Conservation (phyloP, 2,888 invertebrate genomes). For the Cataglyphis cursor region DNA sequence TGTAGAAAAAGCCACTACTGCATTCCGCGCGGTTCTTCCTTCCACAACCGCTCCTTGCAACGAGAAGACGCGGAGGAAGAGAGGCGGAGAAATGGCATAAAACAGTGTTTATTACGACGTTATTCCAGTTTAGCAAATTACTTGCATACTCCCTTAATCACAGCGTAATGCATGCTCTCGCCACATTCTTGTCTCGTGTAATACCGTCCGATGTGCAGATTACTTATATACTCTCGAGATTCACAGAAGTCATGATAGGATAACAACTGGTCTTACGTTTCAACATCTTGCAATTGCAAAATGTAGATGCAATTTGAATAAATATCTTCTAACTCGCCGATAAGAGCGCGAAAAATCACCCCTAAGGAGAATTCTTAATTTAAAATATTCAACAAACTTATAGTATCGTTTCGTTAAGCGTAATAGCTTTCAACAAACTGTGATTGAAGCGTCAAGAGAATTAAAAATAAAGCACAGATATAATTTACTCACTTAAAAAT, state of each 20-base stretch:
- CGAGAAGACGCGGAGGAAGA: slow-evolving; percentile 60
- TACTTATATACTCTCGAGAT: slow-evolving; percentile 46
- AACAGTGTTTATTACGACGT: slow-evolving; percentile 75
- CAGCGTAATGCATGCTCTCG: slow-evolving; percentile 69
- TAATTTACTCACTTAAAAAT: slow-evolving; percentile 7
- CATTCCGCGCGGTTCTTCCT: slow-evolving; percentile 75
- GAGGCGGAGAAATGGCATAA: slow-evolving; percentile 56
- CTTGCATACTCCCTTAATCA: slow-evolving; percentile 74
- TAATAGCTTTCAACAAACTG: neutral
- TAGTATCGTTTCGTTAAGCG: neutral
- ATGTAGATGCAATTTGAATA: slow-evolving; percentile 63
- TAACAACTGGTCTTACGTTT: slow-evolving; percentile 23
- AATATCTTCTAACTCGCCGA: slow-evolving; percentile 40
- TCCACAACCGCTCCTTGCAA: slow-evolving; percentile 41
- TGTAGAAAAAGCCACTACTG: slow-evolving; percentile 63
- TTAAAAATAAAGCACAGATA: neutral
- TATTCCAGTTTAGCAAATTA: slow-evolving; percentile 78
- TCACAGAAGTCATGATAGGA: slow-evolving; percentile 33
- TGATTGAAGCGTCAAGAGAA: neutral
- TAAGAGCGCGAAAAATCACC: slow-evolving; percentile 14
- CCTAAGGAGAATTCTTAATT: slow-evolving; percentile 11
- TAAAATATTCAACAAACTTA: neutral
- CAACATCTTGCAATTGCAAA: slow-evolving; percentile 58
- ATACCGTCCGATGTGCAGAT: slow-evolving; percentile 62
- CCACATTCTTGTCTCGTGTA: slow-evolving; percentile 72